These are phyloP conservation scores for Gorsachius magnificus DNA, from an alignment of 2,797 vertebrate genomes.

Conservation along the genomic window DNA sequence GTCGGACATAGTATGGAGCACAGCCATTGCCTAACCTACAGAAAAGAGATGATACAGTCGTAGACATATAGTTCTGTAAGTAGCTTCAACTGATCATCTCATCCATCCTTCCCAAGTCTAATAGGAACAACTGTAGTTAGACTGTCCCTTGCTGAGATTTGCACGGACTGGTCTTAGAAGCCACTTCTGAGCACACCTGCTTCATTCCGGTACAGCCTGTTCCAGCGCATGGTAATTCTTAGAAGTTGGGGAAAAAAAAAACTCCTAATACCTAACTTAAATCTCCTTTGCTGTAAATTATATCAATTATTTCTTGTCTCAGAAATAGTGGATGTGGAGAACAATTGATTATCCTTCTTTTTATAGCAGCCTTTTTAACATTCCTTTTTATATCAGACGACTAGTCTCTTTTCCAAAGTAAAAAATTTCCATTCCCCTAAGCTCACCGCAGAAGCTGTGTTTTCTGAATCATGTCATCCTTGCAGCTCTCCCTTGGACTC, in stretches of 20 bases:
- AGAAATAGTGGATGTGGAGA: constrained; percentile 29
- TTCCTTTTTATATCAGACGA: not conserved
- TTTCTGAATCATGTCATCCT: not conserved
- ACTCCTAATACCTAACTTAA: not conserved
- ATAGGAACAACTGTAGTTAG: not conserved
- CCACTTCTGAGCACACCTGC: not conserved
- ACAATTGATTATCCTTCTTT: constrained; percentile 52
- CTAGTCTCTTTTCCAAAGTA: not conserved
- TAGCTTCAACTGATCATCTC: not conserved
- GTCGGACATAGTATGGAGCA: fast-evolving
- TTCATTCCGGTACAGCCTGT: not conserved
- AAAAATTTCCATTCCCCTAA: constrained; percentile 17
- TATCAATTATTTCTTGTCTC: constrained; percentile 49
- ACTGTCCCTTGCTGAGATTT: not conserved
- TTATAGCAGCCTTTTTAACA: constrained; percentile 45
- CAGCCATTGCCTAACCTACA: not conserved
- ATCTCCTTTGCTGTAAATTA: constrained; percentile 29
- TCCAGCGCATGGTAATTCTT: not conserved
- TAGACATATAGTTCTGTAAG: not conserved
- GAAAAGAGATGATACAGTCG: not conserved
- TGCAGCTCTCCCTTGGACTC: not conserved
- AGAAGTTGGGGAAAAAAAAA: not conserved
- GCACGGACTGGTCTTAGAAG: not conserved
- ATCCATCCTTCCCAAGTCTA: not conserved
- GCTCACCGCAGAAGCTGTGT: fast-evolving